These are phyloP conservation scores for Thymelicus acteon DNA, from an alignment of 2,888 invertebrate species.

Conservation along the genomic window DNA sequence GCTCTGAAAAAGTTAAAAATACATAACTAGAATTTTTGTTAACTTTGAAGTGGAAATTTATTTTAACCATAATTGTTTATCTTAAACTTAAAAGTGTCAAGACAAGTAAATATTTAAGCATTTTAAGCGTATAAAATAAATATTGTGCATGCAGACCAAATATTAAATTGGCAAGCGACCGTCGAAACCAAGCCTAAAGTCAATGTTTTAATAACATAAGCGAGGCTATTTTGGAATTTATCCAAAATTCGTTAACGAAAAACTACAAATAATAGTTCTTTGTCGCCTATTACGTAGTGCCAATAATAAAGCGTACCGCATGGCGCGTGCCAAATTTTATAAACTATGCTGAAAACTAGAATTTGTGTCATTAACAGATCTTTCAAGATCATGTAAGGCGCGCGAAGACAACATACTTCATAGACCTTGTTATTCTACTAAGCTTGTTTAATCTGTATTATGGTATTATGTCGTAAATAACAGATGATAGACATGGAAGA, in stretches of 20 bases:
- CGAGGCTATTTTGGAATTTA: not conserved
- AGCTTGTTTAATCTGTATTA: too few relatives aligned
- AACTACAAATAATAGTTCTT: slow-evolving; percentile 6
- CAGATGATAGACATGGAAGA: too few relatives aligned
- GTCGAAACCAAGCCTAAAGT: not conserved
- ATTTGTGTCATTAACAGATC: slow-evolving; percentile 32
- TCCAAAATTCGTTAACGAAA: slow-evolving; percentile 1
- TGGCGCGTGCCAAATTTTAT: slow-evolving; percentile 22
- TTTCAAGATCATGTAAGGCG: slow-evolving; percentile 3
- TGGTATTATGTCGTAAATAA: too few relatives aligned
- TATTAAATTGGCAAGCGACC: not conserved
- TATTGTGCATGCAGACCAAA: not conserved
- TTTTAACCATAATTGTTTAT: not conserved
- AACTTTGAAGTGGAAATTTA: too few relatives aligned
- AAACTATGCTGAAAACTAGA: slow-evolving; percentile 15
- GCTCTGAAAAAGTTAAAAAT: too few relatives aligned
- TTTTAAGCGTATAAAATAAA: slow-evolving; percentile 1
- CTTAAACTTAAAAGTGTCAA: not conserved
- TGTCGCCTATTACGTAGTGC: slow-evolving; percentile 5
- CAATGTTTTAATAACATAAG: slow-evolving; percentile 1
- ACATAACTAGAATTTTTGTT: too few relatives aligned
- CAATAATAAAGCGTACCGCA: not conserved
- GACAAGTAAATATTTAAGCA: not conserved
- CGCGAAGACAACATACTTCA: not conserved
- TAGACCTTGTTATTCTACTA: not conserved